phyloP scores from a whole-genome alignment of 2,888 invertebrate species.

The Agriotes lineatus region DNA sequence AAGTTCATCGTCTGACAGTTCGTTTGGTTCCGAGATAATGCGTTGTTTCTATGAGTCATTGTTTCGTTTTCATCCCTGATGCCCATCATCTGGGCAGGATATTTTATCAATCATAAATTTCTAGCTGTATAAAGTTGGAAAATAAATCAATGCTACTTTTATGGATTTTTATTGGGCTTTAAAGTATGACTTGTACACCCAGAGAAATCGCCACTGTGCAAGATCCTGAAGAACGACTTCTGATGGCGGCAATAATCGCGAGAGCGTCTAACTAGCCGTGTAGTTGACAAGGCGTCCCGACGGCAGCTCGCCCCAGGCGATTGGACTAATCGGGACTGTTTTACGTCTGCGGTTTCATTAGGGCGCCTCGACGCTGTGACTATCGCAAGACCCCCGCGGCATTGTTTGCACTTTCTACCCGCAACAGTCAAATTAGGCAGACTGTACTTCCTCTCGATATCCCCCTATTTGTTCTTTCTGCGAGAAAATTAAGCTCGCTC shows the following conservation, averaged over 20 bases:
- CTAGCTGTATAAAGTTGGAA: too few species aligned
- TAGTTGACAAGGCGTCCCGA: slow-evolving; percentile 37
- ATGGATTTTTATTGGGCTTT: too few species aligned
- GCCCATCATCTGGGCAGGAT: too few species aligned
- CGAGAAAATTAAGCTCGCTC: slow-evolving; percentile 28
- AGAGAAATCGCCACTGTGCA: too few species aligned
- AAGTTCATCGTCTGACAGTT: too few species aligned
- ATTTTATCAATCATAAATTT: too few species aligned
- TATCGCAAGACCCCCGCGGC: slow-evolving; percentile 39
- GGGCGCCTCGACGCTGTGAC: slow-evolving; percentile 38
- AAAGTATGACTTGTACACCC: too few species aligned
- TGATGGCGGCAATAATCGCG: slow-evolving; percentile 18
- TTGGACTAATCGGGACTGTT: slow-evolving; percentile 55
- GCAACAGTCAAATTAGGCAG: slow-evolving; percentile 41
- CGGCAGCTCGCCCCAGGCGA: slow-evolving; percentile 46
- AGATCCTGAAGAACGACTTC: slow-evolving; percentile 3
- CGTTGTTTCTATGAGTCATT: too few species aligned
- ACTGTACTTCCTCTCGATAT: slow-evolving; percentile 36
- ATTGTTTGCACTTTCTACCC: slow-evolving; percentile 48
- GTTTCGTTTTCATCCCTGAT: too few species aligned
- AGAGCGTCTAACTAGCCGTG: slow-evolving; percentile 29
- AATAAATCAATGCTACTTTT: too few species aligned
- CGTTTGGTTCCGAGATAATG: too few species aligned
- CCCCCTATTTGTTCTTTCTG: slow-evolving; percentile 33
- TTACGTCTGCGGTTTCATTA: slow-evolving; percentile 54